Evolutionary conservation across 2,113 vertebrate genomes (phyloP).

Genomic region (Hystrix cristata): DNA sequence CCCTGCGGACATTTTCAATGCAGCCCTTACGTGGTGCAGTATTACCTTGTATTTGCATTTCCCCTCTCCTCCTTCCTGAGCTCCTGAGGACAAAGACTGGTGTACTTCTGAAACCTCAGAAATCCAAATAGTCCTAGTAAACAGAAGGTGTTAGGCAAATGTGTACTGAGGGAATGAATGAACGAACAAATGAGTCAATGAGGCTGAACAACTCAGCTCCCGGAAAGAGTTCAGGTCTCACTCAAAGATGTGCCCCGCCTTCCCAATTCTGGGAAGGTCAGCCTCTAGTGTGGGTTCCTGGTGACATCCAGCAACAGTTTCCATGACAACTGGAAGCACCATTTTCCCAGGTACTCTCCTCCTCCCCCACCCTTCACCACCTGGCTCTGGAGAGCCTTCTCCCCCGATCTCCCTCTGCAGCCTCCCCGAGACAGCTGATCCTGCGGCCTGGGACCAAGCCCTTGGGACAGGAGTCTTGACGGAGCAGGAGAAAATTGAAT

Average conservation of each 20-base stretch:
- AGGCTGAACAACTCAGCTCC: background rate
- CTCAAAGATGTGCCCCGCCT: background rate
- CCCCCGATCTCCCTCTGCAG: background rate
- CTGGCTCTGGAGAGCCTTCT: conserved; percentile 34
- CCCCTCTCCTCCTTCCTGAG: background rate
- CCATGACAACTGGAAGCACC: conserved; percentile 73
- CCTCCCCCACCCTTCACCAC: background rate
- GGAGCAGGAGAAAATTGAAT: conserved; percentile 37
- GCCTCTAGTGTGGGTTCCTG: background rate
- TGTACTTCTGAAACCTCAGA: conserved; percentile 48
- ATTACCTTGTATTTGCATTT: background rate
- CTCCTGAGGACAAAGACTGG: background rate
- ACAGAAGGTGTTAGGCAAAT: conserved; percentile 10
- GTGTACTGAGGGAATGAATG: background rate
- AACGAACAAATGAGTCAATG: background rate
- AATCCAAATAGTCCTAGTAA: background rate
- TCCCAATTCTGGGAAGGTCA: conserved; percentile 62
- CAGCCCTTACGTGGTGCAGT: background rate
- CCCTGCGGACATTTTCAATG: background rate
- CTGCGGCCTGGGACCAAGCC: background rate
- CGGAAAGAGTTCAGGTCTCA: conserved; percentile 44
- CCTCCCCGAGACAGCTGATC: background rate
- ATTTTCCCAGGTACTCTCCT: conserved; percentile 49
- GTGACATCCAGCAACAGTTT: conserved; percentile 73
- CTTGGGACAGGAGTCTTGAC: conserved; percentile 32